Evolutionary conservation across 2,113 vertebrate genomes (phyloP), one percentile per base, ranked within the genome.

Genomic region (Spea multiplicata): DNA sequence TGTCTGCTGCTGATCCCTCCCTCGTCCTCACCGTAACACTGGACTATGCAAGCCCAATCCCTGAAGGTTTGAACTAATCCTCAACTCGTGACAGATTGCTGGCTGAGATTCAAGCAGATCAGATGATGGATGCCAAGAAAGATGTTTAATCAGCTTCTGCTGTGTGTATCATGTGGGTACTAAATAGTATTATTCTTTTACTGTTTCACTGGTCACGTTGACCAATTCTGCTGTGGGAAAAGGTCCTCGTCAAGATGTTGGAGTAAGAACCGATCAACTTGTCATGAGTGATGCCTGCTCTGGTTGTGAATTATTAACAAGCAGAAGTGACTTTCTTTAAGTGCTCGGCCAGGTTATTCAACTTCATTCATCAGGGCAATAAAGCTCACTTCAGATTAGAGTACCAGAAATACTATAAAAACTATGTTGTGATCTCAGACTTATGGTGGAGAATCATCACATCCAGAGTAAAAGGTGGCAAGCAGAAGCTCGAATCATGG

Each of bases 121-220:
- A 64, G 44, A 72, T 79, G 52, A 72, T 57, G 69, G 70, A 65
- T 46, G 44, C 13, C 46, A 78, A 73, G 76, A 62, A 30, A 76
- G 76, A 69, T 12, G n/a, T 80, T 66, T 80, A 79, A 79, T 73
- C 76, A 71, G 76, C 57, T 66, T 79, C 76, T 66, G 69, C 59
- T 66, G 47, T 49, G 30, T 70, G 66, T 62, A 44, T 70, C 75
- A 53, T 77, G 45, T 70, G 46, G 66, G 61, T 66, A 30, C 44
- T 49, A 66, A 14, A 66, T 8, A 55, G 12, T 57, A 75, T 45
- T 53, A 75, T 14, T 10, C 5, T 3, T 52, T 8, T 59, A 65
- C 49, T 30, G 30, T 30, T 30, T 30, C 16, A 13, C 12, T 9
- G 3, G 8, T 17, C n/a, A 3, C 5, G 44, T 16, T 70, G 47